These are phyloP conservation scores for Bothrops alternatus DNA, from an alignment of 2,797 vertebrate species.

Conservation along the genomic window DNA sequence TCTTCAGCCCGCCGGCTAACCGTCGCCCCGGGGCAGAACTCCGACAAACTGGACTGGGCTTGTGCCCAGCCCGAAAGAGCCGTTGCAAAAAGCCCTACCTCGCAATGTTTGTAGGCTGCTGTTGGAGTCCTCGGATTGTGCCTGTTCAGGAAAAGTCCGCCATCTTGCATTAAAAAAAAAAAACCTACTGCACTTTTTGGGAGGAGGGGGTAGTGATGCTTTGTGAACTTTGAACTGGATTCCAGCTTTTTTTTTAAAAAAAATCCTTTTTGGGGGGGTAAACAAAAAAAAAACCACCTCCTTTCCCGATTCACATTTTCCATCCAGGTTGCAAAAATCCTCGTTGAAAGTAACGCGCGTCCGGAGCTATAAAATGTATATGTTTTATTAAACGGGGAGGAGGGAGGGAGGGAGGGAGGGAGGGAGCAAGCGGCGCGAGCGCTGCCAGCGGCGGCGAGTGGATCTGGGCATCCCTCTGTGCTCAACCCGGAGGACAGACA, in stretches of 20 bases:
- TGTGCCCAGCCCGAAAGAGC: not conserved
- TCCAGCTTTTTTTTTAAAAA: not conserved
- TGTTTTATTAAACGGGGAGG: not conserved
- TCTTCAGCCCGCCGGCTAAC: not conserved
- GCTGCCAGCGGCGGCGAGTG: not conserved
- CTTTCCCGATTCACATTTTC: conserved; percentile 25
- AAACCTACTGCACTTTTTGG: conserved; percentile 67
- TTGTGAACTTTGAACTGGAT: conserved; percentile 66
- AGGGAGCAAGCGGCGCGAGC: too few relatives aligned
- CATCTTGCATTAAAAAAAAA: conserved; percentile 68
- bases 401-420: too few relatives aligned
- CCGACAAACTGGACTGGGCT: not conserved
- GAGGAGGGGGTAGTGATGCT: conserved; percentile 39
- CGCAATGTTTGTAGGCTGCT: not conserved
- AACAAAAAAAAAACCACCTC: not conserved
- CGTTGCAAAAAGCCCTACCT: conserved; percentile 17
- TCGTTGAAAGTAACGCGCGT: not conserved
- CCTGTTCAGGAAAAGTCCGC: conserved; percentile 58
- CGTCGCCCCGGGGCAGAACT: not conserved
- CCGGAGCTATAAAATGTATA: not conserved
- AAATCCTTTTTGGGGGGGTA: not conserved
- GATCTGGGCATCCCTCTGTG: not conserved
- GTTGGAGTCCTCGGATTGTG: conserved; percentile 49
- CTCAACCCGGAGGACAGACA: not conserved
- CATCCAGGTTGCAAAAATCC: not conserved